Conservation (phyloP, 1,140 invertebrate genomes). For the Pseudomyrmex concolor region DNA sequence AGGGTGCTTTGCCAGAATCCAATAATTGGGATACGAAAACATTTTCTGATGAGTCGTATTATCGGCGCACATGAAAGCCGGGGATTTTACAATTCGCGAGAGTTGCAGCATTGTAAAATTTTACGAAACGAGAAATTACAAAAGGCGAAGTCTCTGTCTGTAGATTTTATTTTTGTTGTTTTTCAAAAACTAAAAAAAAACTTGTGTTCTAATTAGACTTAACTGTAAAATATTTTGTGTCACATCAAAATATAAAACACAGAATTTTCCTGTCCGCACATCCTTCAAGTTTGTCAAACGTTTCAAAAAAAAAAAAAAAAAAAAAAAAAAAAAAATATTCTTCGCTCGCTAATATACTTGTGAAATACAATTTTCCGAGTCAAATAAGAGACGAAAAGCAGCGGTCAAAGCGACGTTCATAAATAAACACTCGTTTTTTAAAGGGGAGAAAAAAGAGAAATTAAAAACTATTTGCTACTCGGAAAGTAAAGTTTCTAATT, state of each 20-base stretch:
- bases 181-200: too few relatives aligned
- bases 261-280: not conserved
- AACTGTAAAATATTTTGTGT: too few relatives aligned
- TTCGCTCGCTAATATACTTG: too few relatives aligned
- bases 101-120: not conserved
- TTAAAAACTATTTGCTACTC: not conserved
- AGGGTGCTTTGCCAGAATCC: slow-evolving; percentile 47
- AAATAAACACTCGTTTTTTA: too few relatives aligned
- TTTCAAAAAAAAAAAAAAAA: not conserved
- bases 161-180: too few relatives aligned
- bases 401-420: too few relatives aligned
- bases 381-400: too few relatives aligned
- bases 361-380: too few relatives aligned
- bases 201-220: not conserved
- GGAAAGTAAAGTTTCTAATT: slow-evolving; percentile 28
- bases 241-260: not conserved
- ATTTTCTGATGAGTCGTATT: slow-evolving; percentile 62
- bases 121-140: not conserved
- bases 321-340: not conserved
- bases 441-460: too few relatives aligned
- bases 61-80: slow-evolving; percentile 21
- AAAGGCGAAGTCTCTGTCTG: not conserved
- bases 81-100: slow-evolving; percentile 7
- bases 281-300: not conserved
- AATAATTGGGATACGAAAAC: slow-evolving; percentile 66